A percentile compares a stretch with the other conserved stretches of the same genome.
phyloP scores from a whole-genome alignment of 2,888 invertebrate genomes.

The Dione juno region DNA sequence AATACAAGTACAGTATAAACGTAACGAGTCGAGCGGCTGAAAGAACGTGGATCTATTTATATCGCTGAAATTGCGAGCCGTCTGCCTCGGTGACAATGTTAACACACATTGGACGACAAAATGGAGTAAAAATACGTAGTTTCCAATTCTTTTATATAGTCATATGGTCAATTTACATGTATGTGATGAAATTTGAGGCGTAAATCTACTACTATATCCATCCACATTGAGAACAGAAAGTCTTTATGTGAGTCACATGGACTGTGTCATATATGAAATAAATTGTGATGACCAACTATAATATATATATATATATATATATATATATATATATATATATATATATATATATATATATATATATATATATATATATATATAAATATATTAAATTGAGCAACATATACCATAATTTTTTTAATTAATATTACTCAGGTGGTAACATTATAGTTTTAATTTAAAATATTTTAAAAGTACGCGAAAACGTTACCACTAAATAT shows the following conservation, averaged over 20 bases:
- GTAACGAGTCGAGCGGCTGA: constrained; percentile 13
- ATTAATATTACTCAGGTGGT: background rate
- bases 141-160: background rate
- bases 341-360: no score
- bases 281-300: no score
- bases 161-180: background rate
- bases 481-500: constrained; percentile 11
- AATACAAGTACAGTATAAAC: constrained; percentile 6
- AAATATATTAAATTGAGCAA: background rate
- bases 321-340: no score
- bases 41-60: constrained; percentile 37
- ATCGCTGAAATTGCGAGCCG: constrained; percentile 32
- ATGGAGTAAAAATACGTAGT: constrained; percentile 1
- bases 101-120: background rate
- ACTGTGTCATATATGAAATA: no score
- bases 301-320: no score
- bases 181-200: background rate
- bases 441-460: background rate
- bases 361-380: no score
- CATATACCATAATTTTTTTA: background rate
- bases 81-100: constrained; percentile 42
- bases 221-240: no score
- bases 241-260: no score
- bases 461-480: background rate
- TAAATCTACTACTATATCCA: background rate